phyloP scores from a whole-genome alignment of 2,888 invertebrate genomes.

The Ormyrus thymus region DNA sequence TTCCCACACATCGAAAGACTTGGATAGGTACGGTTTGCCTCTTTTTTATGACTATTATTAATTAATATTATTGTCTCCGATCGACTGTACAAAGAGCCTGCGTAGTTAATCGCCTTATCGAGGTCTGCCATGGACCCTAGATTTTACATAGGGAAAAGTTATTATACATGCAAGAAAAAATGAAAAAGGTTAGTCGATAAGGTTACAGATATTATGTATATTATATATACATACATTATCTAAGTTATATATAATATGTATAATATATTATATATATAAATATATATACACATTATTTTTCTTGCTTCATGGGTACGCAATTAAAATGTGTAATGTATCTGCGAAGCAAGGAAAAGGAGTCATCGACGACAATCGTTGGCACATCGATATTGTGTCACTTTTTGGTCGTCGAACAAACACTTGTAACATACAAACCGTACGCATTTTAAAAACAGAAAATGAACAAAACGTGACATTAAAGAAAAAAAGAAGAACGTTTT shows the following conservation, averaged over 20 bases:
- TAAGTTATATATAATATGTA: conserved; percentile 61
- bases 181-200: conserved; percentile 64
- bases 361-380: conserved; percentile 34
- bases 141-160: conserved; percentile 58
- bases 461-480: conserved; percentile 28
- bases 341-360: conserved; percentile 38
- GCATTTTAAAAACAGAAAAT: conserved; percentile 49
- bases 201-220: conserved; percentile 67
- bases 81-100: conserved; percentile 71
- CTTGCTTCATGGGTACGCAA: conserved; percentile 29
- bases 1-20: conserved; percentile 49
- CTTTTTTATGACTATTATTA: conserved; percentile 48
- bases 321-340: background rate
- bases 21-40: conserved; percentile 31
- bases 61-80: conserved; percentile 49
- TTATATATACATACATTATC: conserved; percentile 62
- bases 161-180: conserved; percentile 66
- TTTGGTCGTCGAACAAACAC: conserved; percentile 29
- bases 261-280: conserved; percentile 61
- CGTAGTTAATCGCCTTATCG: conserved; percentile 72
- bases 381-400: conserved; percentile 44
- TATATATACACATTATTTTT: conserved; percentile 28
- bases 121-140: conserved; percentile 69
- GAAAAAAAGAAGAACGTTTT: conserved; percentile 45
- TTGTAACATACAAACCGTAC: conserved; percentile 47